Evolutionary conservation across 1,140 invertebrate genomes (phyloP).

Genomic region (Papilio machaon): DNA sequence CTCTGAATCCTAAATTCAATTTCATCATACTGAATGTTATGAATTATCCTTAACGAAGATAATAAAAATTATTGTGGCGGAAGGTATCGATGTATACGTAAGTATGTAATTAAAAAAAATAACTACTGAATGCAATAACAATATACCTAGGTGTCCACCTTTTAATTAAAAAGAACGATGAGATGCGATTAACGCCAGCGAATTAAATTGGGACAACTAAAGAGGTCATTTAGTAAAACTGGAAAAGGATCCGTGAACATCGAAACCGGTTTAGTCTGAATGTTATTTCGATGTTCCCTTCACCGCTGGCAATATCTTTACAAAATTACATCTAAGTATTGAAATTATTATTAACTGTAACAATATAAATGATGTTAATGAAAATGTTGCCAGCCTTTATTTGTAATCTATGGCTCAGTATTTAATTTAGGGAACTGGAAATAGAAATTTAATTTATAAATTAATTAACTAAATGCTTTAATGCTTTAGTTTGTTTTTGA

Average conservation of each 20-base stretch:
- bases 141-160: neutral
- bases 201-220: constrained; percentile 33
- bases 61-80: neutral
- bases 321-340: constrained; percentile 30
- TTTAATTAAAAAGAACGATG: constrained; percentile 28
- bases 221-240: constrained; percentile 40
- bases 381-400: constrained; percentile 4
- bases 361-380: neutral
- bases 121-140: neutral
- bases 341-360: constrained; percentile 8
- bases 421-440: neutral
- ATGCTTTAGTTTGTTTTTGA: neutral
- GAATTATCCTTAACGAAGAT: neutral
- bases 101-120: neutral
- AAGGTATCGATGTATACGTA: neutral
- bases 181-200: constrained; percentile 11
- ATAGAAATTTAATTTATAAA: neutral
- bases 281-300: constrained; percentile 36
- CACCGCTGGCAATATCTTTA: constrained; percentile 30
- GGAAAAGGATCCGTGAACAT: constrained; percentile 33
- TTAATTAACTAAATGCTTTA: neutral
- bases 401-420: constrained; percentile 14
- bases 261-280: constrained; percentile 36
- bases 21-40: neutral
- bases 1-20: neutral